phyloP scores from a whole-genome alignment of 1,140 invertebrate genomes.

The Aphaenogaster floridana region DNA sequence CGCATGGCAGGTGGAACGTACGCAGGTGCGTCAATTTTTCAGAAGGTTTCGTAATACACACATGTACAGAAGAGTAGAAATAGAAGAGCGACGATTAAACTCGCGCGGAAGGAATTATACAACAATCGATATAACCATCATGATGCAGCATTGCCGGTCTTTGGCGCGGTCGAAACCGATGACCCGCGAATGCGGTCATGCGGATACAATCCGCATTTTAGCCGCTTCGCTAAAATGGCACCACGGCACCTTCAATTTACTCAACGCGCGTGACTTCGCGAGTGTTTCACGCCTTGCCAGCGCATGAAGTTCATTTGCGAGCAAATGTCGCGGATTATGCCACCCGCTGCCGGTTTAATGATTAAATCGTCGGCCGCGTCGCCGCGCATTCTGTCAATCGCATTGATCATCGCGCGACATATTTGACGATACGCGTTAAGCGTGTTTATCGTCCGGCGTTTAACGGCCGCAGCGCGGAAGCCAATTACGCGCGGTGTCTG shows the following conservation, averaged over 20 bases:
- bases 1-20: background rate
- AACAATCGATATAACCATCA: constrained; percentile 11
- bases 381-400: constrained; percentile 64
- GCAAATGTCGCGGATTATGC: constrained; percentile 45
- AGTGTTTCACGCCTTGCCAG: constrained; percentile 21
- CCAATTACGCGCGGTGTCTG: constrained; percentile 71
- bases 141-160: background rate
- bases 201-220: constrained; percentile 9
- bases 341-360: constrained; percentile 62
- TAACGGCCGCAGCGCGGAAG: constrained; percentile 70
- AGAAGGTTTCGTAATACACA: background rate
- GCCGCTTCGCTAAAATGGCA: background rate
- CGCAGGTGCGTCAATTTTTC: background rate
- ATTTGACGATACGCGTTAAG: constrained; percentile 62
- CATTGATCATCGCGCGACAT: constrained; percentile 68
- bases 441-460: constrained; percentile 67
- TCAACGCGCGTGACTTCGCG: background rate
- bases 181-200: background rate
- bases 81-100: background rate
- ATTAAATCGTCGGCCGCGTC: constrained; percentile 51
- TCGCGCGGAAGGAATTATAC: constrained; percentile 40
- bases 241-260: background rate
- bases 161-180: background rate
- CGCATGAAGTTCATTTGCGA: constrained; percentile 20
- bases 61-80: background rate